Evolutionary conservation across 2,797 vertebrate species (phyloP).

Genomic region (Coilia nasus): DNA sequence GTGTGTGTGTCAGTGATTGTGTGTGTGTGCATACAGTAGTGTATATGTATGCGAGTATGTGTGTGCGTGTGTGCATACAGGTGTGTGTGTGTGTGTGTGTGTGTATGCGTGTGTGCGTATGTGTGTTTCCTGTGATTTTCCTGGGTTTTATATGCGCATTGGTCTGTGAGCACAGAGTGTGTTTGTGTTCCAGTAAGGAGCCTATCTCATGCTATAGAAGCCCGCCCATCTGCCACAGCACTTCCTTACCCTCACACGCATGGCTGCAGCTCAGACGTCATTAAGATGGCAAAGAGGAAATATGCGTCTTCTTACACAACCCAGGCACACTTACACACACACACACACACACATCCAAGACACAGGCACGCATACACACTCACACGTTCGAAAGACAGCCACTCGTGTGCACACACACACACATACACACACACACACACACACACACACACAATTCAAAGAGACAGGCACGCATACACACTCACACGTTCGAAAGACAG

Average conservation of each 20-base stretch:
- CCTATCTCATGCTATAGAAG: neutral
- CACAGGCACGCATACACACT: neutral
- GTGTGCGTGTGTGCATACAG: too few species aligned
- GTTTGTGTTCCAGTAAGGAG: neutral
- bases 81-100: too few species aligned
- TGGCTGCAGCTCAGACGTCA: conserved; percentile 56
- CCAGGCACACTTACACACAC: neutral
- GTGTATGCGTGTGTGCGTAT: conserved; percentile 7
- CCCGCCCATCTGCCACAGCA: conserved; percentile 44
- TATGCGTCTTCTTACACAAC: conserved; percentile 1
- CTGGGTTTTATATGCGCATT: conserved; percentile 35
- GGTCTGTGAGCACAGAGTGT: conserved; percentile 42
- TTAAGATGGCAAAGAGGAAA: neutral
- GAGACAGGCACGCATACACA: neutral
- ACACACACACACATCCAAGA: neutral
- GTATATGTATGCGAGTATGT: too few species aligned
- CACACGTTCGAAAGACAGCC: neutral
- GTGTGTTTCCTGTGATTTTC: conserved; percentile 52
- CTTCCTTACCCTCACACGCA: conserved; percentile 54
- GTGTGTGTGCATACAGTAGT: too few species aligned
- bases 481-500: neutral
- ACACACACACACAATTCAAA: neutral
- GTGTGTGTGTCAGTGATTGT: neutral
- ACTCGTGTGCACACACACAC: neutral
- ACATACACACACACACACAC: neutral